A percentile compares a stretch with the other conserved stretches of the same genome.
Evolutionary conservation across 1,140 invertebrate species (phyloP).

Genomic region (Zaprionus capensis): DNA sequence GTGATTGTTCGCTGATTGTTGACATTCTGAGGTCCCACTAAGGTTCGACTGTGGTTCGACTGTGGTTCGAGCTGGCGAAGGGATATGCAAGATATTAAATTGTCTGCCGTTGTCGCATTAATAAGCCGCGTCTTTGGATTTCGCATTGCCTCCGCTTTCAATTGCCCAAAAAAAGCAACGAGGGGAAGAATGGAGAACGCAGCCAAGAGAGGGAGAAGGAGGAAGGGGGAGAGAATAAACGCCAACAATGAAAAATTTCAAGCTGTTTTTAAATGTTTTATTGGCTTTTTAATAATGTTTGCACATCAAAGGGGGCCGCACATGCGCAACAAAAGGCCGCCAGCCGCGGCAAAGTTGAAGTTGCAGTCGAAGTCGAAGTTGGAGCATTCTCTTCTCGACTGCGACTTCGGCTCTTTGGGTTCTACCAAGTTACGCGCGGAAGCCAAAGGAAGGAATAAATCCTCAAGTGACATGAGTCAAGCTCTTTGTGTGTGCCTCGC

Average conservation of each 20-base stretch:
- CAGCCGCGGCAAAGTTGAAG: not conserved
- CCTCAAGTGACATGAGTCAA: constrained; percentile 78
- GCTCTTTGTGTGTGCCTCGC: constrained; percentile 58
- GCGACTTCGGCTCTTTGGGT: constrained; percentile 22
- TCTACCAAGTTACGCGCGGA: constrained; percentile 65
- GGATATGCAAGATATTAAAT: constrained; percentile 78
- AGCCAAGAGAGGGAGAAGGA: not conserved
- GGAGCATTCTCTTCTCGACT: constrained; percentile 1
- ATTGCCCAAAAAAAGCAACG: constrained; percentile 57
- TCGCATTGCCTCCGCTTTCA: constrained; percentile 47
- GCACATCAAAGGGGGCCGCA: constrained; percentile 73
- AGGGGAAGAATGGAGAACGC: not conserved
- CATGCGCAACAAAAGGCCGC: constrained; percentile 49
- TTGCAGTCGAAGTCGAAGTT: not conserved
- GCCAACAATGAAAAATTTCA: constrained; percentile 80
- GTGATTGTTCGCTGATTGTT: constrained; percentile 81
- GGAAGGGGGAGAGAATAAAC: not conserved
- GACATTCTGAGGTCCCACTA: constrained; percentile 60
- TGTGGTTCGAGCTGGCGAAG: constrained; percentile 51
- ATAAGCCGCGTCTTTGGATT: constrained; percentile 65
- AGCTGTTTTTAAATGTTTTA: constrained; percentile 83
- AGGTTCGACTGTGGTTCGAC: constrained; percentile 4
- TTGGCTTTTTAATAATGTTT: constrained; percentile 82
- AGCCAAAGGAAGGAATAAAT: constrained; percentile 81
- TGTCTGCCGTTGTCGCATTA: constrained; percentile 79